Base-by-base conservation (phyloP, 2,113 vertebrate species). In the Corythaeola cristata region DNA sequence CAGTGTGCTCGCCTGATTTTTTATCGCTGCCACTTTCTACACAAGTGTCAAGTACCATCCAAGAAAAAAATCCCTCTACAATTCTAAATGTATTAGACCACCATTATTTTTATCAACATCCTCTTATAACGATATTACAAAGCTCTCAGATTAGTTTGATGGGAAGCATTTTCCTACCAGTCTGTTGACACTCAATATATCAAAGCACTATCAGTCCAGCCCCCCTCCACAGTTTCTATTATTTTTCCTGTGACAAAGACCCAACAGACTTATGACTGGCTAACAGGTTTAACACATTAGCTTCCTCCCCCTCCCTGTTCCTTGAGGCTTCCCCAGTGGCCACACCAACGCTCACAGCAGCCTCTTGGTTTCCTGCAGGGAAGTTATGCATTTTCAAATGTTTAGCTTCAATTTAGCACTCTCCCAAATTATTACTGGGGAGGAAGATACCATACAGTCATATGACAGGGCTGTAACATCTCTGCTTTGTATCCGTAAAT, bases 271-370 rank as follows among this genome's bases (percentile, higher is more conserved):
- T 21, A 7, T 0, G 26, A 20, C 0, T n/a, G 32, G 30, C 41
- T 30, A 47, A 55, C 1, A 8, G 5, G 3, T 85, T 60, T 41
- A 56, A 32, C 60, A 18, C 3, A 0, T 18, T 2, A 5, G 6
- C 19, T 73, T 69, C 50, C 58, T 80, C 32, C 16, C 4, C 22
- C 53, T 37, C 80, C 39, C 39, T 39, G 39, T 85, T 73, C 75
- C 75, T 35, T 21, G 67, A 33, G 41, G 5, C 35, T 85, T 93
- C 41, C 45, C 68, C 71, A 12, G 5, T 8, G 53, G 41, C 39
- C 44, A 72, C 5, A 3, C 10, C 49, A 69, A 6, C 0, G 1
- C 26, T 66, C 18, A 47, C 4, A 1, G 15, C 32, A n/a, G 13
- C 17, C 9, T 27, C 39, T 71, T 12, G 3, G 1, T 45, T 83